These are phyloP conservation scores for Hypercompe scribonia DNA, from an alignment of 2,888 invertebrate genomes.

Conservation along the genomic window DNA sequence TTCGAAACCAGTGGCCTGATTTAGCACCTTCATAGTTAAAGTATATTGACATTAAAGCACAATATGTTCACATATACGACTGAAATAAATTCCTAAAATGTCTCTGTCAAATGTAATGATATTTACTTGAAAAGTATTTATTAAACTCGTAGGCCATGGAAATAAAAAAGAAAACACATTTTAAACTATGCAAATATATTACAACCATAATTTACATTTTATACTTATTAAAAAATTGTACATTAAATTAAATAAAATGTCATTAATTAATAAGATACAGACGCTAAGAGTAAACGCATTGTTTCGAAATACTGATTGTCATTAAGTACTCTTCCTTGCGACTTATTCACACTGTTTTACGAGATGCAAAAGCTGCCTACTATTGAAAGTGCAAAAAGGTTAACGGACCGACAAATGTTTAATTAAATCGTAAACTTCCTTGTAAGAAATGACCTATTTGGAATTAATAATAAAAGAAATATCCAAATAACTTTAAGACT, in stretches of 20 bases:
- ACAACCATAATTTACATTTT: slow-evolving; percentile 76
- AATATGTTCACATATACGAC: background rate
- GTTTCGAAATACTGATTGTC: slow-evolving; percentile 60
- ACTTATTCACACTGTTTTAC: slow-evolving; percentile 26
- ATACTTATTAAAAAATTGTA: slow-evolving; percentile 55
- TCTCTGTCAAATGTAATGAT: background rate
- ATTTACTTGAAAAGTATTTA: background rate
- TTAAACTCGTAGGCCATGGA: slow-evolving; percentile 63
- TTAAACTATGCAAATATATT: slow-evolving; percentile 77
- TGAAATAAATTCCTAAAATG: background rate
- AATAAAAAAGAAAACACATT: slow-evolving; percentile 47
- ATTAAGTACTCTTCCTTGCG: slow-evolving; percentile 59
- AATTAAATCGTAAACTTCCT: background rate
- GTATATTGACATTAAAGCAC: slow-evolving; percentile 74
- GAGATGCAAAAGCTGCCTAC: slow-evolving; percentile 39
- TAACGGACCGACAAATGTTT: background rate
- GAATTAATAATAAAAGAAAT: slow-evolving; percentile 6
- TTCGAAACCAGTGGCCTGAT: slow-evolving; percentile 69
- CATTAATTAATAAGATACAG: slow-evolving; percentile 35
- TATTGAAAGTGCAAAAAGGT: slow-evolving; percentile 9
- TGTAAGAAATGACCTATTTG: background rate
- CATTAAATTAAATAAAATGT: slow-evolving; percentile 54
- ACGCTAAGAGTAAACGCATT: slow-evolving; percentile 29
- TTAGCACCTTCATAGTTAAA: slow-evolving; percentile 74
- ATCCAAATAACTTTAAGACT: slow-evolving; percentile 39